phyloP scores from a whole-genome alignment of 2,797 vertebrate genomes.

The Taenioides sp. region DNA sequence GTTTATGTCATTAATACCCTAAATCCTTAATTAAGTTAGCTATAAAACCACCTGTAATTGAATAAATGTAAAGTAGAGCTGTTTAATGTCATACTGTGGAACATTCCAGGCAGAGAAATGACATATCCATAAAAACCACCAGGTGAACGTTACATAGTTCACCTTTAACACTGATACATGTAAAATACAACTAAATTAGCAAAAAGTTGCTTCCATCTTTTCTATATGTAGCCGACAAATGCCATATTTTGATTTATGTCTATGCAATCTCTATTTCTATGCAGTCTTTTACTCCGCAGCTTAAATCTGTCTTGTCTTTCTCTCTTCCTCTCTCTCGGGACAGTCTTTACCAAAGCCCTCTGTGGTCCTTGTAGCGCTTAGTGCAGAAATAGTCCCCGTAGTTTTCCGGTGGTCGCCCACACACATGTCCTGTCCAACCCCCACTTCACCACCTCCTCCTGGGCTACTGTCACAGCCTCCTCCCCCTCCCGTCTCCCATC shows the following conservation, averaged over 20 bases:
- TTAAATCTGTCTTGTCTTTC: background rate
- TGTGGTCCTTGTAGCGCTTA: background rate
- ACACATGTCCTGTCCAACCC: background rate
- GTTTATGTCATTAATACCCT: no score
- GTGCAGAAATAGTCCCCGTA: slow-evolving; percentile 10
- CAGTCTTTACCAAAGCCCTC: background rate
- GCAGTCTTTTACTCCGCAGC: background rate
- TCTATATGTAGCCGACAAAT: background rate
- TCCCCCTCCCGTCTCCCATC: background rate
- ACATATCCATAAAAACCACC: no score
- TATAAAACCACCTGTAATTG: no score
- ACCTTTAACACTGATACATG: no score
- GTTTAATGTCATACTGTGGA: no score
- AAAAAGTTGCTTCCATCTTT: no score
- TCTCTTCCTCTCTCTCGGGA: background rate
- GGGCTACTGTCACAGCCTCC: background rate
- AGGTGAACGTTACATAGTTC: no score
- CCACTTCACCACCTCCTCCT: background rate
- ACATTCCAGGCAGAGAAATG: no score
- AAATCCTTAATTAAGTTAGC: no score
- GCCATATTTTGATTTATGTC: background rate
- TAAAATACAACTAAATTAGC: no score
- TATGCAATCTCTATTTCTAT: background rate
- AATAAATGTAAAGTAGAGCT: no score
- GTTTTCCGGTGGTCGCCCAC: slow-evolving; percentile 11